These are phyloP conservation scores for Eudasyphora cyanicolor DNA, from an alignment of 2,888 invertebrate species.

Conservation along the genomic window DNA sequence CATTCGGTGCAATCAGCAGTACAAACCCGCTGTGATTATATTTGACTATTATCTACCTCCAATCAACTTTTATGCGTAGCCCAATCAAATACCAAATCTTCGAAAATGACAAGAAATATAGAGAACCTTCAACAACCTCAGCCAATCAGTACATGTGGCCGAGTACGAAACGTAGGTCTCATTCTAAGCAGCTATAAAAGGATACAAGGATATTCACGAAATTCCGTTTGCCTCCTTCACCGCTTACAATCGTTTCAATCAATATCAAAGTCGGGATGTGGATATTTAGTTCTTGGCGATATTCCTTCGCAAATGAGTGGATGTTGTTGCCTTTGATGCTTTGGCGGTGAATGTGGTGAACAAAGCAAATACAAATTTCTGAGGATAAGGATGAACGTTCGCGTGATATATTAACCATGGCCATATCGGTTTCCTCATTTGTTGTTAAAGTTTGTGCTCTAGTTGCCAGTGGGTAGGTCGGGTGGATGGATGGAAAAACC, in stretches of 20 bases:
- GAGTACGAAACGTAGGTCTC: not conserved
- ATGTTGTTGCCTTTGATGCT: not conserved
- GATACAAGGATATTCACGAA: not conserved
- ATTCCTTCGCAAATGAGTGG: not conserved
- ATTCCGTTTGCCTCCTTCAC: not conserved
- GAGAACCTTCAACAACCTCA: not conserved
- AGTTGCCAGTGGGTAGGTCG: too few species aligned
- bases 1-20: too few species aligned
- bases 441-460: not conserved
- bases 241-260: not conserved
- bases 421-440: not conserved
- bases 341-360: not conserved
- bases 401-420: not conserved
- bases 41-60: too few species aligned
- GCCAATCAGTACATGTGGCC: not conserved
- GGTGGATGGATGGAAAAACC: too few species aligned
- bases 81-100: too few species aligned
- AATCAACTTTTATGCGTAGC: too few species aligned
- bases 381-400: not conserved
- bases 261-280: not conserved
- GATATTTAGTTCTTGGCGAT: not conserved
- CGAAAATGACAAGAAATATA: not conserved
- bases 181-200: not conserved
- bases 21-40: too few species aligned
- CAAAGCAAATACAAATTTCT: not conserved